Percentiles rank a stretch among this genome's conserved stretches.
phyloP scores from a whole-genome alignment of 2,113 vertebrate genomes.

The Alethe castanea region DNA sequence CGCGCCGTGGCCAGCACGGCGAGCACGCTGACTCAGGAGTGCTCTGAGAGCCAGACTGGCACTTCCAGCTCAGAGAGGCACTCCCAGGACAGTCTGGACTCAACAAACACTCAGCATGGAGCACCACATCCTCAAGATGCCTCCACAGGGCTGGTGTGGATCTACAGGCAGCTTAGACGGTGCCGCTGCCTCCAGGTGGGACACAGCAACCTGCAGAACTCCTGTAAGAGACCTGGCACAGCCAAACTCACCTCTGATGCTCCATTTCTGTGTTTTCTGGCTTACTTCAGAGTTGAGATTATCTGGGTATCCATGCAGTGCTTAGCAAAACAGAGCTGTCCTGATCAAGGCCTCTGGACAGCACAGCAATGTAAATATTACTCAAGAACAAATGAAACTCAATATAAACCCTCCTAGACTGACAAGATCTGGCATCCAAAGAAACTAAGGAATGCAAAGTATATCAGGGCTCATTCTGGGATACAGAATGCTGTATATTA shows the following conservation, averaged over 20 bases:
- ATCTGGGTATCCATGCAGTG: background rate
- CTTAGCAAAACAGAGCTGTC: background rate
- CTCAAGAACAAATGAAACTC: conserved; percentile 37
- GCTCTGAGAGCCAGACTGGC: background rate
- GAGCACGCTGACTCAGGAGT: background rate
- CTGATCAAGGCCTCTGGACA: background rate
- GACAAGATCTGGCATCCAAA: background rate
- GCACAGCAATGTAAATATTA: conserved; percentile 1
- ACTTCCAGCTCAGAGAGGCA: background rate
- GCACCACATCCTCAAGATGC: background rate
- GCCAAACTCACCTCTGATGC: background rate
- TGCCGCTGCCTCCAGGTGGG: fast-evolving
- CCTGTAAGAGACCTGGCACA: background rate
- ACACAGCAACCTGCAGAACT: background rate
- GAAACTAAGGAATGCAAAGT: background rate
- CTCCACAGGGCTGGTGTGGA: fast-evolving
- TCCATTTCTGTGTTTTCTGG: background rate
- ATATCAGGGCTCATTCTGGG: background rate
- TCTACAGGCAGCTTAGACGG: background rate
- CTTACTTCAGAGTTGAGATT: background rate
- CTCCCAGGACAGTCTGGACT: background rate
- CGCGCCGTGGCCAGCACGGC: background rate
- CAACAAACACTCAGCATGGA: background rate
- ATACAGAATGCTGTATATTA: background rate
- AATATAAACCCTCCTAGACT: background rate